Percentiles rank a stretch among this genome's conserved stretches.
phyloP scores from a whole-genome alignment of 2,888 invertebrate species.

The Phyllotreta striolata region DNA sequence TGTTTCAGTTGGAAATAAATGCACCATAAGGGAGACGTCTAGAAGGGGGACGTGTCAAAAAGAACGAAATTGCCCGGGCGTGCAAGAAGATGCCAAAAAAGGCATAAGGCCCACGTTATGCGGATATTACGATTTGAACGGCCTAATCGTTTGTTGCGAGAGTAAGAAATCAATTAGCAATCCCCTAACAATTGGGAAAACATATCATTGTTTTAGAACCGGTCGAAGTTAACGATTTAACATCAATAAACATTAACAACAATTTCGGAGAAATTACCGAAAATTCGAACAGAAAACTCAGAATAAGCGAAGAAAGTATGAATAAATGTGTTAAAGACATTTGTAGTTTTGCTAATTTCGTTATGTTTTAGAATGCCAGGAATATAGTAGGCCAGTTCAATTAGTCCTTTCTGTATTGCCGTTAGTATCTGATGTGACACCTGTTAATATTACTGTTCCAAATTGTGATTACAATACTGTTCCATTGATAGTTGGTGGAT shows the following conservation, averaged over 20 bases:
- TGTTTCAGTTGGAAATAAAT: conserved; percentile 50
- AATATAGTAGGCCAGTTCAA: conserved; percentile 64
- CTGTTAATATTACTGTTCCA: conserved; percentile 62
- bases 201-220: conserved; percentile 7
- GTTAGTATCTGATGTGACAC: conserved; percentile 63
- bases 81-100: conserved; percentile 51
- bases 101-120: conserved; percentile 54
- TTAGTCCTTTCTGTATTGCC: conserved; percentile 65
- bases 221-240: conserved; percentile 11
- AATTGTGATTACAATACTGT: conserved; percentile 64
- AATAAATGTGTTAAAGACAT: too few species aligned
- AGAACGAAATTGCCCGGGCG: conserved; percentile 51
- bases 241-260: background rate
- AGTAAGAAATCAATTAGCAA: conserved; percentile 37
- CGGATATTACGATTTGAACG: conserved; percentile 49
- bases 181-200: too few species aligned
- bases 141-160: conserved; percentile 56
- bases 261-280: background rate
- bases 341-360: background rate
- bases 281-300: conserved; percentile 20
- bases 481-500: conserved; percentile 68
- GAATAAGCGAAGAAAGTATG: conserved; percentile 55
- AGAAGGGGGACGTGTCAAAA: conserved; percentile 50
- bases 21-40: conserved; percentile 45
- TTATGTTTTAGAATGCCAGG: conserved; percentile 64